These are phyloP conservation scores for Gallinago nigripennis DNA, from an alignment of 2,797 vertebrate genomes.

Conservation along the genomic window DNA sequence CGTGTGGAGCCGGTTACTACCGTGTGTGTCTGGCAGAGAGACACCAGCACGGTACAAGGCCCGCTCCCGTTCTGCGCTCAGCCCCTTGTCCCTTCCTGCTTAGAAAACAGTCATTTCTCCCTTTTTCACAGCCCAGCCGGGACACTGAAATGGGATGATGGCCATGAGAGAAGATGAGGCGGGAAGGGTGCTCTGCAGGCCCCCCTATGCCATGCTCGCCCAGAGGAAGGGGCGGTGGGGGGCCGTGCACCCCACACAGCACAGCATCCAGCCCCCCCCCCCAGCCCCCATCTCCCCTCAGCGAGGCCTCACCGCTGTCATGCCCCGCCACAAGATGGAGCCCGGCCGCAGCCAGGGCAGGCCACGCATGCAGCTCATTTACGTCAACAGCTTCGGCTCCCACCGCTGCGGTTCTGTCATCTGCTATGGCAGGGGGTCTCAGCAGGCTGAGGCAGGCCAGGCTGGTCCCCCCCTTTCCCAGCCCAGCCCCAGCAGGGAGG, in stretches of 20 bases:
- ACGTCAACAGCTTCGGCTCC: conserved; percentile 64
- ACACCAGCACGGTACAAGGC: no score
- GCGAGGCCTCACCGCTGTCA: fast-evolving
- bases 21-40: background rate
- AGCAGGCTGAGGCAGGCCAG: fast-evolving
- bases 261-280: fast-evolving
- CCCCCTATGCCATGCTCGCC: fast-evolving
- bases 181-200: background rate
- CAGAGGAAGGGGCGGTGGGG: fast-evolving
- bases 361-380: background rate
- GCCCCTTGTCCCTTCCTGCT: background rate
- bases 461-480: background rate
- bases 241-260: fast-evolving
- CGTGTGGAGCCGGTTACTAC: background rate
- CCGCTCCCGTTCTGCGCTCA: fast-evolving
- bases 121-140: fast-evolving
- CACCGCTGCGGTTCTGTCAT: conserved; percentile 50
- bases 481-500: fast-evolving
- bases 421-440: background rate
- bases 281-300: fast-evolving
- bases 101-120: background rate
- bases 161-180: fast-evolving
- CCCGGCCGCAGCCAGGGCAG: background rate
- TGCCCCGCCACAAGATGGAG: background rate
- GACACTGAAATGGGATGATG: fast-evolving